These are phyloP conservation scores for Psix sp. DNA, from an alignment of 1,140 invertebrate species.

Conservation along the genomic window DNA sequence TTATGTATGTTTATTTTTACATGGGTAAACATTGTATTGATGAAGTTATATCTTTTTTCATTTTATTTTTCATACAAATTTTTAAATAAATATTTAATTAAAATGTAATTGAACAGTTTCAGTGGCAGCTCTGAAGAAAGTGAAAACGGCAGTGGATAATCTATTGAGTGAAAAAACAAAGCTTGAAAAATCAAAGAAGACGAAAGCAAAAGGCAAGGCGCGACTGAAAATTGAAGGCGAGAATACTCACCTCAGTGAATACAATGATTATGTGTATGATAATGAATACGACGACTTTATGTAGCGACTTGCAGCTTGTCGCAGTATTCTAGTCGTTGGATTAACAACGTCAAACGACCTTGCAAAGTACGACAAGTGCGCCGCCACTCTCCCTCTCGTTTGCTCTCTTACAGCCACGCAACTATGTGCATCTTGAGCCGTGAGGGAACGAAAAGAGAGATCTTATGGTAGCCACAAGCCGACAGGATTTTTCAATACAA, in stretches of 20 bases:
- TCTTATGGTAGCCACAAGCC: too few relatives aligned
- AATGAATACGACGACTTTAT: conserved; percentile 84
- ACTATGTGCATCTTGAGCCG: too few relatives aligned
- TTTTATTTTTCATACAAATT: too few relatives aligned
- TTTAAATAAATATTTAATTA: too few relatives aligned
- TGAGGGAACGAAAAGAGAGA: too few relatives aligned
- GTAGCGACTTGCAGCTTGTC: conserved; percentile 76
- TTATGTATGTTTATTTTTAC: too few relatives aligned
- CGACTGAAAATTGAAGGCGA: conserved; percentile 86
- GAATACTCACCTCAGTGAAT: conserved; percentile 80
- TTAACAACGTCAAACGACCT: conserved; percentile 29
- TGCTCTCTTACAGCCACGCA: background rate
- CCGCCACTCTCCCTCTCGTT: conserved; percentile 9
- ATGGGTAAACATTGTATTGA: too few relatives aligned
- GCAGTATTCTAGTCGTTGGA: conserved; percentile 71
- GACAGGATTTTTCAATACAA: too few relatives aligned
- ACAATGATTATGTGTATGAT: conserved; percentile 77
- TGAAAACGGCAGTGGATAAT: conserved; percentile 87
- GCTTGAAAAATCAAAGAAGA: conserved; percentile 84
- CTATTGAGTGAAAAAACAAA: conserved; percentile 89
- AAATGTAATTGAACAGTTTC: conserved; percentile 78
- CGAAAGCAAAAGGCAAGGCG: conserved; percentile 84
- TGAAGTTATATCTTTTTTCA: too few relatives aligned
- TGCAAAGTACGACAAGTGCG: conserved; percentile 1
- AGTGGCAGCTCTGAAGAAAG: conserved; percentile 86